Evolutionary conservation across 2,797 vertebrate species (phyloP), one percentile per base, ranked within the genome.

Genomic region (Siniperca undulata): DNA sequence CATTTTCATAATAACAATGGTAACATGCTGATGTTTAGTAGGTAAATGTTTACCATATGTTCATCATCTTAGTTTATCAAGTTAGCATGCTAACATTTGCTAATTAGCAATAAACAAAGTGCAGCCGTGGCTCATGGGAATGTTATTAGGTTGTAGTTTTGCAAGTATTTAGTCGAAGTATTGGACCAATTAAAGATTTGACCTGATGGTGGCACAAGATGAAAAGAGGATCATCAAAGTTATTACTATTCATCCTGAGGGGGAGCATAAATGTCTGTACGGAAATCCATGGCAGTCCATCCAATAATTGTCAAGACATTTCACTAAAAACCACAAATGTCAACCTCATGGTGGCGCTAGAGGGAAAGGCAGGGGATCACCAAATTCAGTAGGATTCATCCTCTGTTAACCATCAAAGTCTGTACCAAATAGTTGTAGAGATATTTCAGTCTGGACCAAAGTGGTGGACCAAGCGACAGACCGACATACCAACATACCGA

Each of bases 401-500:
- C 8, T 38, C 56, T 60, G 42, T 8, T 27, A 36, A n/a, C 16
- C 42, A 40, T 40, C 2, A 48, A 38, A 27, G 38, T 46, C 11
- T 38, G 38, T n/a, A 30, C 55, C 16, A 70, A 30, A 74, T 59
- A 44, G 42, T 14, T 38, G 27, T 12, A 11, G 16, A 24, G n/a
- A 66, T 53, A 65, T 74, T 69, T n/a, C 19, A 52, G 19, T 55
- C 11, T 42, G 30, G 13, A 52, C 10, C 8, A 52, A 67, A 80
- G 64, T 42, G 46, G 36, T 38, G 22, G 0, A 58, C 16, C 7
- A 34, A 58, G 27, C 27, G 27, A 27, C 7, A 42, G 11, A 42
- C 46, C 16, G 3, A 16, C 44, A 44, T 4, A 16, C 44, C 13
- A 17, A 19, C n/a, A 42, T n/a, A 24, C 14, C 8, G 34, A 24